Base-by-base conservation (phyloP, 2,113 vertebrate genomes). In the Cyprinodon tularosa region DNA sequence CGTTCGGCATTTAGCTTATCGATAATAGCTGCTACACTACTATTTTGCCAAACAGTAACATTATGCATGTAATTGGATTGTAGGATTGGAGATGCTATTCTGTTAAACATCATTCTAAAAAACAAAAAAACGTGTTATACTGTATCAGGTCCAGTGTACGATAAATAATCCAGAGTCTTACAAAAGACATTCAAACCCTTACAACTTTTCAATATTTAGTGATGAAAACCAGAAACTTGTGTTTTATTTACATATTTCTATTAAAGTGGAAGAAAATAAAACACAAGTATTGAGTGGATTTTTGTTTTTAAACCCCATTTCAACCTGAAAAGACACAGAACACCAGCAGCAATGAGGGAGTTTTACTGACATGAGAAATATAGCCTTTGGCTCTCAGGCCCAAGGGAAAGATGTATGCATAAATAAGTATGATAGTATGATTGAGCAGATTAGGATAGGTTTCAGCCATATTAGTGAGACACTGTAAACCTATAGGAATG, bases 1-100 rank as follows among this genome's bases (percentile, higher is more conserved):
- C 66, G 71, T 78, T 81, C 76, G 71, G 78, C 78, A 75, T 75
- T 87, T 68, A 83, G 74, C 77, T 66, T 72, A 80, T 83, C 69
- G 22, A 80, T 86, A 78, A 82, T 75, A 65, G 77, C 76, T 68
- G 45, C 64, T 71, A 47, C 14, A 5, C 80, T 73, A 12, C 45
- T 29, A 39, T 62, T 75, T 74, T 64, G 37, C 44, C 38, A 57
- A 9, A 74, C 40, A 78, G 80, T 70, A 66, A 67, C 44, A 72
- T 9, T 65, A 61, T 29, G 59, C 45, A 62, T 70, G 70, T 59
- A 83, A 78, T 72, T 69, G 77, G 74, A 82, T 86, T 85, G 76
- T 37, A 66, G 61, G 48, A 80, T 44, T 63, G 48, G 10, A 76
- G 42, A 78, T 59, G 39, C 9, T 70, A 76, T 68, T 29, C 12